These are phyloP conservation scores for Tauraco hartlaubi DNA, from an alignment of 2,797 vertebrate genomes.

Conservation along the genomic window DNA sequence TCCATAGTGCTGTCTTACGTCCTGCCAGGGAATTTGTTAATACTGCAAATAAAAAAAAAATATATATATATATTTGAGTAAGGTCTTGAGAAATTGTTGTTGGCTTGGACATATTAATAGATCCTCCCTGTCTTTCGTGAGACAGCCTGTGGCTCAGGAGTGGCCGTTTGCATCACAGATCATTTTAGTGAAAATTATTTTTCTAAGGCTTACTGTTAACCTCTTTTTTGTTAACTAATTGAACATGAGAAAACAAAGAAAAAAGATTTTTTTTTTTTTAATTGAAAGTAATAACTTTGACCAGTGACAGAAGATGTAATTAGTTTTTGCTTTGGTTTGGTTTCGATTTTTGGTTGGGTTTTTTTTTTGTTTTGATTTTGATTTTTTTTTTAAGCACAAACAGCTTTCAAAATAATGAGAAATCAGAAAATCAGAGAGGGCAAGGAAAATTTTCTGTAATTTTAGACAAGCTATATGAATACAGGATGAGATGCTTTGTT, in stretches of 20 bases:
- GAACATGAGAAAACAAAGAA: neutral
- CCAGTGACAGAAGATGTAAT: neutral
- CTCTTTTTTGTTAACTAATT: neutral
- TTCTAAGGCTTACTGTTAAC: neutral
- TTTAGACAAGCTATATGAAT: accelerated
- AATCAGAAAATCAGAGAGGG: neutral
- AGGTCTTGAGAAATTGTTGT: neutral
- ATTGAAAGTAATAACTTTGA: accelerated
- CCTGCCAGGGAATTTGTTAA: neutral
- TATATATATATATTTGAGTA: too few species aligned
- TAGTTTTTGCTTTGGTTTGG: neutral
- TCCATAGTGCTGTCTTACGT: neutral
- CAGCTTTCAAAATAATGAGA: neutral
- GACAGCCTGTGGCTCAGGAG: neutral
- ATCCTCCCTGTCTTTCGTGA: neutral
- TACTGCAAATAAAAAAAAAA: neutral
- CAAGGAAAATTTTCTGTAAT: neutral
- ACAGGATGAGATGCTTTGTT: neutral
- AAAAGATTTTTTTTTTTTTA: neutral
- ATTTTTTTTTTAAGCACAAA: neutral
- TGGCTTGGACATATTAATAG: neutral
- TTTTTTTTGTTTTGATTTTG: neutral
- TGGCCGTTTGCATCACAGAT: neutral
- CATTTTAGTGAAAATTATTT: neutral
- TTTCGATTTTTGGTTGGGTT: neutral